phyloP scores from a whole-genome alignment of 2,797 vertebrate genomes.

The Siniperca scherzeri region DNA sequence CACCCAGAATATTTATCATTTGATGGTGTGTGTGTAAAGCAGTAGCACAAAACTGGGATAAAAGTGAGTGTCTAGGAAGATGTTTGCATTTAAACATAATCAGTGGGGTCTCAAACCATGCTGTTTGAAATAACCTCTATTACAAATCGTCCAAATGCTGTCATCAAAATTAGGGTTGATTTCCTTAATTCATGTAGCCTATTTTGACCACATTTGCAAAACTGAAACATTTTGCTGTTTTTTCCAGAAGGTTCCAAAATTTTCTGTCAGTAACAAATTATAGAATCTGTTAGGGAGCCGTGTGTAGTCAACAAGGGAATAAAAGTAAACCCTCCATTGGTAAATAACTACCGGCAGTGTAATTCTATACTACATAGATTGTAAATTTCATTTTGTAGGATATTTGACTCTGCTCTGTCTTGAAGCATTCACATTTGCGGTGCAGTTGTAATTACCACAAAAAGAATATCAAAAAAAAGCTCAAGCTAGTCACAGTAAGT shows the following conservation, averaged over 20 bases:
- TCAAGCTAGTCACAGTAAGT: not conserved
- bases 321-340: not conserved
- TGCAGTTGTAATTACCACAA: not conserved
- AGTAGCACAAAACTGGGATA: not conserved
- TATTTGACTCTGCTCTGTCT: not conserved
- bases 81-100: not conserved
- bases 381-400: not conserved
- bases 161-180: not conserved
- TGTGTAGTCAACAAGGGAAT: not conserved
- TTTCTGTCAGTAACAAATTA: not conserved
- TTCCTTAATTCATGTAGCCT: not conserved
- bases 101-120: not conserved
- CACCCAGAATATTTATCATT: slow-evolving; percentile 8
- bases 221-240: not conserved
- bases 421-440: slow-evolving; percentile 6
- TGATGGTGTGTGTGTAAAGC: not conserved
- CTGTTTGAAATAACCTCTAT: not conserved
- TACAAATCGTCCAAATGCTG: not conserved
- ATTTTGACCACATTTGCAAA: not conserved
- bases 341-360: not conserved
- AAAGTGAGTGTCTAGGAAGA: not conserved
- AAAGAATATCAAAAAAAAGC: not conserved
- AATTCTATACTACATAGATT: not conserved
- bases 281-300: not conserved
- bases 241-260: not conserved